These are phyloP conservation scores for Siphamia tubifer DNA, from an alignment of 2,113 vertebrate genomes.

Conservation along the genomic window DNA sequence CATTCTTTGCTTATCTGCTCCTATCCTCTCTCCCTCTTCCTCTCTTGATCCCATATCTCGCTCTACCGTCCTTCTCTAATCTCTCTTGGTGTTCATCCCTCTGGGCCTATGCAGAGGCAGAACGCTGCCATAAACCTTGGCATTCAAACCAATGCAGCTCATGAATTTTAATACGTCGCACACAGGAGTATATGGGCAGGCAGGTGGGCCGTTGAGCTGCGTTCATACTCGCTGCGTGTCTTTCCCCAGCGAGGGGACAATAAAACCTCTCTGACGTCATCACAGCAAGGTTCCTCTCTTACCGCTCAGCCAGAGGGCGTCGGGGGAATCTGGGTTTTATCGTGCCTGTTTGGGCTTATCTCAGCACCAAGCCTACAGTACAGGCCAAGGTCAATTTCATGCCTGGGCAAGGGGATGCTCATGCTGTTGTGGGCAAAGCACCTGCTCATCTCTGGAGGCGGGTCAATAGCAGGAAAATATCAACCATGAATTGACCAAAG, in stretches of 20 bases:
- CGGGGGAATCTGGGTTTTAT: constrained; percentile 51
- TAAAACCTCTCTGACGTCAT: constrained; percentile 49
- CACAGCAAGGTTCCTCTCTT: constrained; percentile 49
- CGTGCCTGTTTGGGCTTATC: constrained; percentile 58
- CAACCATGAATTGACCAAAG: constrained; percentile 37
- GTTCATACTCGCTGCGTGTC: constrained; percentile 15
- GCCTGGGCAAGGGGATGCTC: constrained; percentile 41
- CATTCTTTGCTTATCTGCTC: constrained; percentile 32
- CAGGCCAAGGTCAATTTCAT: constrained; percentile 65
- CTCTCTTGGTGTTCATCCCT: constrained; percentile 49
- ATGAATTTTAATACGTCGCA: constrained; percentile 74
- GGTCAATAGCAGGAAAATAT: constrained; percentile 48
- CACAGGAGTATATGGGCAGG: constrained; percentile 18
- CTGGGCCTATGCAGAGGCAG: constrained; percentile 50
- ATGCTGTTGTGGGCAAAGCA: constrained; percentile 22
- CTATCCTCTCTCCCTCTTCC: constrained; percentile 17
- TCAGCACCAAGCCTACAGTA: constrained; percentile 34
- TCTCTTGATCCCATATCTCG: constrained; percentile 57
- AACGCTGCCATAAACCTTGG: constrained; percentile 67
- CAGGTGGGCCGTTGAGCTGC: constrained; percentile 23
- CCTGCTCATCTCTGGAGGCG: constrained; percentile 10
- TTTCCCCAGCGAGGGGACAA: constrained; percentile 12
- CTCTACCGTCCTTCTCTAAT: constrained; percentile 48
- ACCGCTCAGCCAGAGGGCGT: constrained; percentile 8
- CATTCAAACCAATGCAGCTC: constrained; percentile 64